Percentiles rank a stretch among this genome's conserved stretches.
phyloP scores from a whole-genome alignment of 2,113 vertebrate genomes.

The Mixornis gularis region DNA sequence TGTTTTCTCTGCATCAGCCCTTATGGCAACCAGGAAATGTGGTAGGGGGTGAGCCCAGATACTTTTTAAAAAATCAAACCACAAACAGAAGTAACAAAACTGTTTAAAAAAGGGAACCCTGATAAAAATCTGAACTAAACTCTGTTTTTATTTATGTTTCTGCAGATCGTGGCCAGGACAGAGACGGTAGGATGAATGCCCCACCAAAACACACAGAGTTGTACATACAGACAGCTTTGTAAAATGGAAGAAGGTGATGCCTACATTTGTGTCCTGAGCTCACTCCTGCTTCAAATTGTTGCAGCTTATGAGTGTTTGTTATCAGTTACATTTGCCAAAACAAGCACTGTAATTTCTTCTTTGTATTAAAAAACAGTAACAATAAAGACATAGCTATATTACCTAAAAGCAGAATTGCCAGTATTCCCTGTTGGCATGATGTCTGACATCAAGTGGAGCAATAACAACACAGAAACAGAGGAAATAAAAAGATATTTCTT shows the following conservation, averaged over 20 bases:
- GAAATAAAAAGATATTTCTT: background rate
- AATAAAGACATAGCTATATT: background rate
- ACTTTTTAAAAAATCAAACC: background rate
- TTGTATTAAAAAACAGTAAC: background rate
- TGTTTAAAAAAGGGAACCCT: background rate
- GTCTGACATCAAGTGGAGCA: background rate
- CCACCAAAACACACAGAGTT: background rate
- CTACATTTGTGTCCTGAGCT: background rate
- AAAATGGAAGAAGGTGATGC: background rate
- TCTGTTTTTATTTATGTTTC: background rate
- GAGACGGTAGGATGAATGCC: background rate
- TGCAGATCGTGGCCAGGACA: background rate
- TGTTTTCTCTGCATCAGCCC: background rate
- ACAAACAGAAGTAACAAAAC: background rate
- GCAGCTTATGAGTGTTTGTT: background rate
- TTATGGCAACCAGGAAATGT: background rate
- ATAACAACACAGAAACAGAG: background rate
- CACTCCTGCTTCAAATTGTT: background rate
- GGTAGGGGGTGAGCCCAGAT: background rate
- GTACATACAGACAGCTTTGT: background rate
- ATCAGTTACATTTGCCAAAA: background rate
- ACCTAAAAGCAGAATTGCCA: background rate
- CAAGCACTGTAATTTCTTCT: background rate
- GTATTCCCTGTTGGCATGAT: background rate
- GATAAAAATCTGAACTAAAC: background rate